phyloP scores from a whole-genome alignment of 2,888 invertebrate species.

The Chironomus tentans region DNA sequence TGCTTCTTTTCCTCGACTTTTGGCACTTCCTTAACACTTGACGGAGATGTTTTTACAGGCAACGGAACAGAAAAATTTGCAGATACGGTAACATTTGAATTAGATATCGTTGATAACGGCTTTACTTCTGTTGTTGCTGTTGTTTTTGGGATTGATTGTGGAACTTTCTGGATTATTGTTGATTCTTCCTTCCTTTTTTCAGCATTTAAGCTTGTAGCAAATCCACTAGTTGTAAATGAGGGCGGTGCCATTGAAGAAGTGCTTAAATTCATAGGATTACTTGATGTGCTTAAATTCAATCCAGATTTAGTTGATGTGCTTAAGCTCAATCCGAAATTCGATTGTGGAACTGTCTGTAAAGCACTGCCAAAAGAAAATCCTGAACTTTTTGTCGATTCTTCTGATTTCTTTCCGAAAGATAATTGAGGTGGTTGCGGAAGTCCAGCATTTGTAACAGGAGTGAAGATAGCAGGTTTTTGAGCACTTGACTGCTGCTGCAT shows the following conservation, averaged over 20 bases:
- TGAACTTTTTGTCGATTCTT: not conserved
- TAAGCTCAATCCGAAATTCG: not conserved
- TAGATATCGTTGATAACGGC: not conserved
- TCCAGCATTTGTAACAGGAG: not conserved
- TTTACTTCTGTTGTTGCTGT: not conserved
- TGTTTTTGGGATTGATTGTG: not conserved
- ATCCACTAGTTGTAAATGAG: not conserved
- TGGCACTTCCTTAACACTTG: not conserved
- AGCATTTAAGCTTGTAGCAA: not conserved
- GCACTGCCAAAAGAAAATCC: not conserved
- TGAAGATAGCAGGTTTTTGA: not conserved
- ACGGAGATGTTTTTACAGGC: not conserved
- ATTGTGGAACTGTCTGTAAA: not conserved
- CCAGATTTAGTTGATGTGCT: not conserved
- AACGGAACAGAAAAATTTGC: slow-evolving; percentile 17
- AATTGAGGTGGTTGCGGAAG: not conserved
- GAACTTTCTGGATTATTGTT: not conserved
- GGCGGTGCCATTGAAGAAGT: not conserved
- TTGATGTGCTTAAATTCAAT: not conserved
- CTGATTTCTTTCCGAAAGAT: not conserved
- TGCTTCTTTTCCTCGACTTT: not conserved
- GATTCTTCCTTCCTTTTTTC: slow-evolving; percentile 3
- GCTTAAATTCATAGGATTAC: not conserved
- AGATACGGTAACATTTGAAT: not conserved
- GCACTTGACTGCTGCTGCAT: too few species aligned